Evolutionary conservation across 2,797 vertebrate species (phyloP).

Genomic region (Coregonus ussuriensis): DNA sequence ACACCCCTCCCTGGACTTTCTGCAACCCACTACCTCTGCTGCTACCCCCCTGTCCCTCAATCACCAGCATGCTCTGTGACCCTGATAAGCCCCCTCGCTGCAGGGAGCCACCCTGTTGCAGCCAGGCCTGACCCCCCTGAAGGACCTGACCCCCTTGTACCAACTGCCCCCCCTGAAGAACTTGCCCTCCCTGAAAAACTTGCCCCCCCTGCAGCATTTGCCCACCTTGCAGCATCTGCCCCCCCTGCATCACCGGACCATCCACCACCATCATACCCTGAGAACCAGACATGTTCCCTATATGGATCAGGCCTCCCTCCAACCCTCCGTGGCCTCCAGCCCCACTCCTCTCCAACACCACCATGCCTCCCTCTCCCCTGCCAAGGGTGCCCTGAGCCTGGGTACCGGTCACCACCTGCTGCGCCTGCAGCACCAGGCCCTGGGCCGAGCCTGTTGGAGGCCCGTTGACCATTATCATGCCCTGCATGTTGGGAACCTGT

Average conservation of each 20-base stretch:
- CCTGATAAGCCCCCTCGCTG: slow-evolving; percentile 38
- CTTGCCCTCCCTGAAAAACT: not conserved
- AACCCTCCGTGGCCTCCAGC: slow-evolving; percentile 9
- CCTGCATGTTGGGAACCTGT: slow-evolving; percentile 74
- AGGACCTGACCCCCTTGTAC: not conserved
- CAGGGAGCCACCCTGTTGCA: slow-evolving; percentile 48
- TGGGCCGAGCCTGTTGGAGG: slow-evolving; percentile 40
- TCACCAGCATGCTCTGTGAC: slow-evolving; percentile 57
- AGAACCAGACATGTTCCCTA: slow-evolving; percentile 47
- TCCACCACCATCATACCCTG: slow-evolving; percentile 60
- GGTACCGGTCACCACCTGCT: slow-evolving; percentile 40
- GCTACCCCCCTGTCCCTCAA: slow-evolving; percentile 44
- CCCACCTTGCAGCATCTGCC: slow-evolving; percentile 41
- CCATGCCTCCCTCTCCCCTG: slow-evolving; percentile 42
- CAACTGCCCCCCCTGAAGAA: slow-evolving; percentile 1
- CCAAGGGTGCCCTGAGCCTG: slow-evolving; percentile 37
- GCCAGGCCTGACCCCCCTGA: slow-evolving; percentile 36
- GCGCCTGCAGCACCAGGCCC: slow-evolving; percentile 60
- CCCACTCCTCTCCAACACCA: slow-evolving; percentile 55
- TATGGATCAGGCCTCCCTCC: slow-evolving; percentile 24
- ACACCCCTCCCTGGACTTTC: slow-evolving; percentile 43
- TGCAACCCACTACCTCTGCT: slow-evolving; percentile 23
- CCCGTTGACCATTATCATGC: slow-evolving; percentile 68
- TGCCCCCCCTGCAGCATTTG: slow-evolving; percentile 11
- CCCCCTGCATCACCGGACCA: slow-evolving; percentile 30